Base-by-base conservation (phyloP, 2,888 invertebrate genomes). In the Cheilosia impressa region DNA sequence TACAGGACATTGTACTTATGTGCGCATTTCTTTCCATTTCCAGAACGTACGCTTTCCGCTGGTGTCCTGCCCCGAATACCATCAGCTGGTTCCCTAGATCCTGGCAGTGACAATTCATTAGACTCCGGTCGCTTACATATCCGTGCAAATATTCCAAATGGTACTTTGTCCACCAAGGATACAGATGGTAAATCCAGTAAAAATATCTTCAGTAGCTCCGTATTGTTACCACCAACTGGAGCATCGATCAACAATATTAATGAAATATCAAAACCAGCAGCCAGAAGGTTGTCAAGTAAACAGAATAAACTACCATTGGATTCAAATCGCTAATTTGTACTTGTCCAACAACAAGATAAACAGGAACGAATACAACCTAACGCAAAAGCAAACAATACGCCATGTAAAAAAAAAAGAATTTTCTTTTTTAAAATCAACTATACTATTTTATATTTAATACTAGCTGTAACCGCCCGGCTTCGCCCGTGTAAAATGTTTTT, bases 71-170 rank as follows among this genome's bases (percentile, higher is more conserved):
- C 91, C 69, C 90, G 90, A 43, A 90, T 92, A 13, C 90, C 92
- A 57, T 92, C 92, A 62, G 91, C 91, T 31, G 91, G 88, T 34
- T 92, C 92, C 6, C 76, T 92, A 81, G 92, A 92, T 90, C 92
- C 91, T 62, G 91, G 92, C 27, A 92, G 92, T 88, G 92, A 92
- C 79, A 92, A 92, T 71, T 92, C 92, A 7, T 73, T 91, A 65
- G 92, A 92, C 88, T 92, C 92, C 10, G 90, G 89, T 41, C 90
- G 91, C 38, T 85, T 91, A 76, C 92, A 91, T 53, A 91, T 90
- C 89, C 91, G 92, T 87, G 91, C 91, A 89, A 90, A 92, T 90
- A 92, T 92, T 89, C 91, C 92, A 72, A 91, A 91, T 89, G 90
- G 91, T 87, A 89, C 90, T 81, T 87, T 91, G 87, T 89, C 90